Conservation (phyloP, 2,797 vertebrate genomes). For the Eleutherodactylus coqui region DNA sequence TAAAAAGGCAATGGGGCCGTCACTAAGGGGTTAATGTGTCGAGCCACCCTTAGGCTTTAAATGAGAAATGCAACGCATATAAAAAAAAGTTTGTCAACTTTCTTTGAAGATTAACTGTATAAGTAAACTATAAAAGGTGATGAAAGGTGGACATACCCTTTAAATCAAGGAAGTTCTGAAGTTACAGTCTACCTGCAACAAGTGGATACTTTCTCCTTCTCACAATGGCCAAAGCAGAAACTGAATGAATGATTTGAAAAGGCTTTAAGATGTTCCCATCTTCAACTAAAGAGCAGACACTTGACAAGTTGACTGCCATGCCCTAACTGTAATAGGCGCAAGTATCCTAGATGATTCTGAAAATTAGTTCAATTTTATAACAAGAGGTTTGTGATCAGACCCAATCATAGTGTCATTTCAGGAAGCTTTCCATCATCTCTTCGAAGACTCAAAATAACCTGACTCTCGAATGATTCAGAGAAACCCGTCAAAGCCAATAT, state of each 20-base stretch:
- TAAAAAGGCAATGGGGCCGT: too few species aligned
- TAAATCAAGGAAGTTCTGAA: not conserved
- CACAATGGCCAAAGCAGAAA: not conserved
- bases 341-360: not conserved
- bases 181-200: not conserved
- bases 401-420: not conserved
- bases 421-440: not conserved
- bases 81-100: too few species aligned
- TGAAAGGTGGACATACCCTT: too few species aligned
- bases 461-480: conserved; percentile 13
- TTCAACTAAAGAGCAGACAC: not conserved
- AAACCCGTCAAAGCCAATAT: conserved; percentile 23
- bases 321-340: not conserved
- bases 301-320: not conserved
- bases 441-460: not conserved
- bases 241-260: not conserved
- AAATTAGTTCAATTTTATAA: not conserved
- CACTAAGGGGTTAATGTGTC: too few species aligned
- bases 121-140: too few species aligned
- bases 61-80: too few species aligned
- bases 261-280: not conserved
- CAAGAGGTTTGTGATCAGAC: not conserved
- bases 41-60: too few species aligned
- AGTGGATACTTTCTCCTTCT: not conserved
- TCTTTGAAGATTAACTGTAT: too few species aligned